Conservation (phyloP, 2,113 vertebrate genomes). For the Cynocephalus volans region DNA sequence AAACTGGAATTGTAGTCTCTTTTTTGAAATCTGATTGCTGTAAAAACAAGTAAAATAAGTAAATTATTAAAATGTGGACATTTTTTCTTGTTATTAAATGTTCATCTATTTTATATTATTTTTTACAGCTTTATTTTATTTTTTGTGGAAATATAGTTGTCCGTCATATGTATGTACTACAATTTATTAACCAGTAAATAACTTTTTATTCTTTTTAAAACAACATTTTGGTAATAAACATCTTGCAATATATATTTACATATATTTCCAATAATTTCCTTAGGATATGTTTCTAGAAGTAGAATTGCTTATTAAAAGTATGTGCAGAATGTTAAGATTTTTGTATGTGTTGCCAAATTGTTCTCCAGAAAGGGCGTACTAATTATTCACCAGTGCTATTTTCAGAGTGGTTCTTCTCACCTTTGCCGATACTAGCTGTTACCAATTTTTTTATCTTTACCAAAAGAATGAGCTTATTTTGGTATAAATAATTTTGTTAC, state of each 20-base stretch:
- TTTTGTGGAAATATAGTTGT: background rate
- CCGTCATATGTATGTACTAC: background rate
- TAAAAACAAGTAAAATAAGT: background rate
- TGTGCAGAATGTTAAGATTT: slow-evolving; percentile 39
- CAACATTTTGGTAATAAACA: background rate
- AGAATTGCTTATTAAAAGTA: slow-evolving; percentile 23
- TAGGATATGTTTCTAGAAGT: background rate
- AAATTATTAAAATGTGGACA: background rate
- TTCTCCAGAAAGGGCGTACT: background rate
- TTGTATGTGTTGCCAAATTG: background rate
- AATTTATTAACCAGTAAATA: background rate
- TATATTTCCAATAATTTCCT: background rate
- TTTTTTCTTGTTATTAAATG: background rate
- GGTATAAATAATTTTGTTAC: background rate
- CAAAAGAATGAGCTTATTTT: slow-evolving; percentile 23
- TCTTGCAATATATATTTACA: background rate
- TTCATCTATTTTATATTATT: slow-evolving; percentile 8
- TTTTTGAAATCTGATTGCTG: background rate
- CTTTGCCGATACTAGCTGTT: background rate
- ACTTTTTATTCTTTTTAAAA: slow-evolving; percentile 25
- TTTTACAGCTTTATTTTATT: background rate
- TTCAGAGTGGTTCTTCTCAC: background rate
- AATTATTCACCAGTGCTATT: background rate
- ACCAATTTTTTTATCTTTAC: background rate
- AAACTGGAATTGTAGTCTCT: background rate